These are phyloP conservation scores for Molorchus minor DNA, from an alignment of 2,888 invertebrate genomes.

Conservation along the genomic window DNA sequence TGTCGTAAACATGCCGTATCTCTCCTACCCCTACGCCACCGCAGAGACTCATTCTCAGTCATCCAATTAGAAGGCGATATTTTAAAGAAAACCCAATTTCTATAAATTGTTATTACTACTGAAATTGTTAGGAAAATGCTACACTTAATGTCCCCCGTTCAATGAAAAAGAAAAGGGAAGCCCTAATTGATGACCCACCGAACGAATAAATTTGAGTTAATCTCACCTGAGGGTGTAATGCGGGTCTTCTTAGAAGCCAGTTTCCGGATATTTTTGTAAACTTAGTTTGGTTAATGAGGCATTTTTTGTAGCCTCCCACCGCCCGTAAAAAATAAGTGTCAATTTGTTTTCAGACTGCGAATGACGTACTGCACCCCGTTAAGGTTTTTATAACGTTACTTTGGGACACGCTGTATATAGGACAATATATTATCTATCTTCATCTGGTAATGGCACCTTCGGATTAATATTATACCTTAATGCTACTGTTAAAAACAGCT, in stretches of 20 bases:
- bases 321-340: conserved; percentile 35
- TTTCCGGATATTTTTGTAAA: conserved; percentile 38
- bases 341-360: conserved; percentile 15
- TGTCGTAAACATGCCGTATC: conserved; percentile 34
- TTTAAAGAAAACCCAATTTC: conserved; percentile 60
- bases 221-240: conserved; percentile 49
- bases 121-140: conserved; percentile 41
- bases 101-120: conserved; percentile 57
- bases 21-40: conserved; percentile 35
- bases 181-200: conserved; percentile 45
- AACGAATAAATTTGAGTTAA: conserved; percentile 48
- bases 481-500: too few species aligned
- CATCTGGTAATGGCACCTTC: too few species aligned
- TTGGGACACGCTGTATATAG: too few species aligned
- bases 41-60: conserved; percentile 60
- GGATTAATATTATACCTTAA: too few species aligned
- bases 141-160: conserved; percentile 48
- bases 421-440: too few species aligned
- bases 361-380: too few species aligned
- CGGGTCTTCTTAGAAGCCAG: conserved; percentile 44
- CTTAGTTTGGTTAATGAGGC: conserved; percentile 41
- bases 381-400: too few species aligned
- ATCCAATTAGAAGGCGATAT: conserved; percentile 60
- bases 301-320: conserved; percentile 28
- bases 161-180: conserved; percentile 48